Evolutionary conservation across 2,797 vertebrate species (phyloP), one percentile per base, ranked within the genome.

Genomic region (Ammospiza maritima): DNA sequence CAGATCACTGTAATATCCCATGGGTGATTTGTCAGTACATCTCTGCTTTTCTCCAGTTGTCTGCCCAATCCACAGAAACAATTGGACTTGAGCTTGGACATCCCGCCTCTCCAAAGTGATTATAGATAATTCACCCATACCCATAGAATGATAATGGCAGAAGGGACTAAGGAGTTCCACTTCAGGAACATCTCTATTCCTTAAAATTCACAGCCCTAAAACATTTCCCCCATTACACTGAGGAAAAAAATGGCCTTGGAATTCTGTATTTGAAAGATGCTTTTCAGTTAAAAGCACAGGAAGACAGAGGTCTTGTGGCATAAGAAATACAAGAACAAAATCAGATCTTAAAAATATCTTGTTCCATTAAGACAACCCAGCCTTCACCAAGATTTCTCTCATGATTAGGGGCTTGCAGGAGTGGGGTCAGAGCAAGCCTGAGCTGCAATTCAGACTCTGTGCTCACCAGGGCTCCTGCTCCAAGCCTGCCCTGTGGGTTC

Each of bases 381-480:
- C 16, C 7, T 76, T 70, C 29, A 29, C 3, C 29, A 30, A 40
- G 18, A 51, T 54, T 58, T 77, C 45, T 82, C 30, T 42, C 53
- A 29, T 3, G 20, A 73, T 30, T 2, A 29, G 66, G 17, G 61
- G 7, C 42, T 84, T 61, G 16, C 32, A 66, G 44, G 27, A 70
- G 5, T 1, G 1, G 70, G 19, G 29, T 15, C 34, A 44, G 38
- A 50, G 26, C 2, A 9, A 29, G 12, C n/a, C 13, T 1, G 17
- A 50, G 21, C 5, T 36, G 11, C 74, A 45, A 13, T 12, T 19
- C 5, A 16, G 32, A 26, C n/a, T 44, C n/a, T 9, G 1, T 22
- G 19, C 74, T 70, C 58, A 27, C 47, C 16, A 26, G 21, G 8
- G 3, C 1, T 83, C 53, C 48, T 72, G 11, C 1, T 47, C 27